Conservation (phyloP, 2,888 invertebrate species). For the Abscondita cerata region DNA sequence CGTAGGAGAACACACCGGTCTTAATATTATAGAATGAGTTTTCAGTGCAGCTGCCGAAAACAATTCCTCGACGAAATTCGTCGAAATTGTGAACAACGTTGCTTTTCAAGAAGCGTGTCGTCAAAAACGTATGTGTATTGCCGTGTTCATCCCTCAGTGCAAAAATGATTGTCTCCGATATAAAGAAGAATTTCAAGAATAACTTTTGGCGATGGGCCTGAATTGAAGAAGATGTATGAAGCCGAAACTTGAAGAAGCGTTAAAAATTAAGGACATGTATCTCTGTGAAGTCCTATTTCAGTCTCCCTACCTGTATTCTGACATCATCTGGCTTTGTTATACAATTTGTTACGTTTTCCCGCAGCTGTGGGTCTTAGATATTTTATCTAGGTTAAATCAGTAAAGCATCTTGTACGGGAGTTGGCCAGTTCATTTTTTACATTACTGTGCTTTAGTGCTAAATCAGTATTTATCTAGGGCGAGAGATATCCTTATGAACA, state of each 20-base stretch:
- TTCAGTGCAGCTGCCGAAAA: slow-evolving; percentile 77
- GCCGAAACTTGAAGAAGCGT: slow-evolving; percentile 76
- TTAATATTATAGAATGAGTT: slow-evolving; percentile 87
- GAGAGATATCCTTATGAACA: no score
- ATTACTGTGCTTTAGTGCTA: no score
- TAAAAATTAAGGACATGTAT: slow-evolving; percentile 95
- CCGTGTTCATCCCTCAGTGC: slow-evolving; percentile 90
- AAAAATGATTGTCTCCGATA: slow-evolving; percentile 86
- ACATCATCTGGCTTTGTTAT: no score
- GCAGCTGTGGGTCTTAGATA: no score
- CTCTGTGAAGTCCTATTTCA: no score
- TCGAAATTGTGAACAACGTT: slow-evolving; percentile 63
- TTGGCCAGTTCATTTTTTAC: no score
- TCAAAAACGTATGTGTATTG: slow-evolving; percentile 87
- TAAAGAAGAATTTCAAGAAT: slow-evolving; percentile 92
- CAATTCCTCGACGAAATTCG: slow-evolving; percentile 84
- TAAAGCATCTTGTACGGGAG: no score
- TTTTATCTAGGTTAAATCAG: no score
- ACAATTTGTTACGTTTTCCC: no score
- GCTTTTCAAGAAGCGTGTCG: slow-evolving; percentile 80
- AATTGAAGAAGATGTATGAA: slow-evolving; percentile 89
- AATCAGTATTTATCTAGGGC: no score
- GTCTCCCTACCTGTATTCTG: no score
- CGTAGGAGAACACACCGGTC: slow-evolving; percentile 83
- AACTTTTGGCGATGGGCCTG: slow-evolving; percentile 97